phyloP scores from a whole-genome alignment of 2,113 vertebrate species.

The Laticauda colubrina region DNA sequence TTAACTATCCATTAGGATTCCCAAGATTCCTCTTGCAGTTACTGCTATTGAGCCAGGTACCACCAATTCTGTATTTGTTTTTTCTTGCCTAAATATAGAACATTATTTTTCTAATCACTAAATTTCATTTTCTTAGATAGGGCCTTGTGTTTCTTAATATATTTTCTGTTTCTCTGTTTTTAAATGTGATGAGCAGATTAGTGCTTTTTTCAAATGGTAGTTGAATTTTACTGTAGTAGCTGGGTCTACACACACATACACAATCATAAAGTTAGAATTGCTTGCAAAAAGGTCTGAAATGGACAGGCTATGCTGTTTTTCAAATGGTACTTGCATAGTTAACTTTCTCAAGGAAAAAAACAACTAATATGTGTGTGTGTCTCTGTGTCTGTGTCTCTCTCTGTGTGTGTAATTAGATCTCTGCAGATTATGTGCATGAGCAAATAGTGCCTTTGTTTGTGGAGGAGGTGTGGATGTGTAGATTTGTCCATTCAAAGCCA shows the following conservation, averaged over 20 bases:
- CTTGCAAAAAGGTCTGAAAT: not conserved
- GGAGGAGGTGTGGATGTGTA: not conserved
- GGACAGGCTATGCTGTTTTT: not conserved
- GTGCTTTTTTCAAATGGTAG: too few relatives aligned
- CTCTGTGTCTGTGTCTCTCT: too few relatives aligned
- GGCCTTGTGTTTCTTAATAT: not conserved
- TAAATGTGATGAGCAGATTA: not conserved
- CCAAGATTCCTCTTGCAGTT: not conserved
- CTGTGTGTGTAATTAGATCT: not conserved
- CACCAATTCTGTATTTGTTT: not conserved
- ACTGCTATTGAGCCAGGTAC: not conserved
- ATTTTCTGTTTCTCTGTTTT: not conserved
- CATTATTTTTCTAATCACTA: not conserved
- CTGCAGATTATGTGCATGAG: not conserved
- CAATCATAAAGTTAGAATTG: not conserved
- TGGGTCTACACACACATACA: not conserved
- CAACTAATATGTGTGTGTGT: not conserved
- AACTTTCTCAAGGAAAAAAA: not conserved
- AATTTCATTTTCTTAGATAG: not conserved
- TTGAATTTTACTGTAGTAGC: not conserved
- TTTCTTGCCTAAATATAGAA: not conserved
- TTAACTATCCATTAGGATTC: not conserved
- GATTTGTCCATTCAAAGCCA: not conserved
- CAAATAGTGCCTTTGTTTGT: not conserved
- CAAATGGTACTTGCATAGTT: not conserved